Percentiles rank a stretch among this genome's conserved stretches.
Conservation (phyloP, 2,888 invertebrate genomes). For the Drosophila nigritarsus region DNA sequence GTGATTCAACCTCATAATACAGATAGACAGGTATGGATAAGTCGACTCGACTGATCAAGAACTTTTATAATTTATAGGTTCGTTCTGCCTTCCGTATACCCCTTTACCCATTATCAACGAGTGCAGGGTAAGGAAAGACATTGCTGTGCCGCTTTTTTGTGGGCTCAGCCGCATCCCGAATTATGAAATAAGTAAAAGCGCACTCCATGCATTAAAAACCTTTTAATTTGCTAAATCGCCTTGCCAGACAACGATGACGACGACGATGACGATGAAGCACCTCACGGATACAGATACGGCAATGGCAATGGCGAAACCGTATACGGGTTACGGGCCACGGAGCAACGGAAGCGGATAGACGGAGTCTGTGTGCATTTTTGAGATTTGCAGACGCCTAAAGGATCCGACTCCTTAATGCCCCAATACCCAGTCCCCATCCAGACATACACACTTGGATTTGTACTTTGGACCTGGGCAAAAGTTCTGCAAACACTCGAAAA, state of each 20-base stretch:
- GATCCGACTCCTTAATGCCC: constrained; percentile 52
- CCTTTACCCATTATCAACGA: not conserved
- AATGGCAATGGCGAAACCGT: constrained; percentile 23
- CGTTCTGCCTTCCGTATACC: not conserved
- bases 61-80: not conserved
- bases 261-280: constrained; percentile 26
- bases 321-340: constrained; percentile 26
- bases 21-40: not conserved
- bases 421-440: not conserved
- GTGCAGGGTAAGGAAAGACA: constrained; percentile 20
- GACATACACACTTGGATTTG: constrained; percentile 57
- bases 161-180: constrained; percentile 61
- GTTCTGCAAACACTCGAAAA: constrained; percentile 72
- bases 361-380: constrained; percentile 78
- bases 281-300: constrained; percentile 38
- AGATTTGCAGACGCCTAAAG: constrained; percentile 79
- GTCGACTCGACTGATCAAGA: not conserved
- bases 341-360: constrained; percentile 67
- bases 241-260: constrained; percentile 79
- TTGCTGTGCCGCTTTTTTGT: constrained; percentile 7
- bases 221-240: constrained; percentile 85
- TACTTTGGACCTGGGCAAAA: constrained; percentile 56
- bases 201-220: constrained; percentile 84
- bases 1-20: not conserved
- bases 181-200: constrained; percentile 83